These are phyloP conservation scores for Incurvaria masculella DNA, from an alignment of 2,888 invertebrate genomes.

Conservation along the genomic window DNA sequence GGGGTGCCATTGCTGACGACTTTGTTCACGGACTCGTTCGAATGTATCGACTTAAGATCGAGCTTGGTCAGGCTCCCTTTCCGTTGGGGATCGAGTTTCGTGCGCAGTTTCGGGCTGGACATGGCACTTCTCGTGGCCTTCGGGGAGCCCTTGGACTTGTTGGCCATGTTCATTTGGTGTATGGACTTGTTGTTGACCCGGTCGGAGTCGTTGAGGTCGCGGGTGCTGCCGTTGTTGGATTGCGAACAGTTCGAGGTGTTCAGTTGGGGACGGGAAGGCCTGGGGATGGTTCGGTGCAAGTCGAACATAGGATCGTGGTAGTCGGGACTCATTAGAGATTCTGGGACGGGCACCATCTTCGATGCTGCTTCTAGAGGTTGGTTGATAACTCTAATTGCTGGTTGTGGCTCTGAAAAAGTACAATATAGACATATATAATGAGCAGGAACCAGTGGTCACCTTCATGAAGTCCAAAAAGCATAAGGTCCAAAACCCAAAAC, in stretches of 20 bases:
- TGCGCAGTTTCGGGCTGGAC: conserved; percentile 43
- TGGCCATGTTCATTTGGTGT: conserved; percentile 24
- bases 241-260: conserved; percentile 32
- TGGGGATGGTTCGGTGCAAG: conserved; percentile 37
- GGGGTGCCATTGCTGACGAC: conserved; percentile 24
- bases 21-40: conserved; percentile 27
- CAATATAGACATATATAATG: neutral
- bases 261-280: conserved; percentile 23
- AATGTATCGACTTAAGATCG: conserved; percentile 18
- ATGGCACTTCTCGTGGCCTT: conserved; percentile 46
- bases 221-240: conserved; percentile 37
- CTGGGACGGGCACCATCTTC: conserved; percentile 85
- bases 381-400: conserved; percentile 30
- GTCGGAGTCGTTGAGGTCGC: conserved; percentile 27
- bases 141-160: conserved; percentile 39
- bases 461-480: no score
- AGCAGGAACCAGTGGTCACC: neutral
- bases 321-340: conserved; percentile 83
- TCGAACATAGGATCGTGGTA: conserved; percentile 57
- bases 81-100: conserved; percentile 41
- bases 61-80: conserved; percentile 37
- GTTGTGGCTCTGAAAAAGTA: neutral
- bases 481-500: no score
- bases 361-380: conserved; percentile 75
- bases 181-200: conserved; percentile 19